Conservation (phyloP, 1,140 invertebrate genomes). For the Drosophila willistoni region DNA sequence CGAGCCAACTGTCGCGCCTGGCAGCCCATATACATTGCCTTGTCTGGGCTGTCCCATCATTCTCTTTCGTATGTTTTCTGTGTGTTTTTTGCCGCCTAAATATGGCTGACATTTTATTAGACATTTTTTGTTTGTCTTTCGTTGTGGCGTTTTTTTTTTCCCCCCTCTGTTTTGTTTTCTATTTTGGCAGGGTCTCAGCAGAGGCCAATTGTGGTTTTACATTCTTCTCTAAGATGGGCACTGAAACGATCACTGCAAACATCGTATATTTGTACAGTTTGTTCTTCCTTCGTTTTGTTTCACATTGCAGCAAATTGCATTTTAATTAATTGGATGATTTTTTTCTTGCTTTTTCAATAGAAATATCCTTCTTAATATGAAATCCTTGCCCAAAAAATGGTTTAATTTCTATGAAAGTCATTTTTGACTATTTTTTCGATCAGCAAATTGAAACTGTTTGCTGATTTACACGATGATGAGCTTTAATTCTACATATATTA, state of each 20-base stretch:
- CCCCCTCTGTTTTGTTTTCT: neutral
- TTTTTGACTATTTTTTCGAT: too few species aligned
- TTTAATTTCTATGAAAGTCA: too few species aligned
- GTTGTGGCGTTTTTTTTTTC: neutral
- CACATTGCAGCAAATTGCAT: neutral
- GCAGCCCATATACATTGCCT: constrained; percentile 66
- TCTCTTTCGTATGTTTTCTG: constrained; percentile 36
- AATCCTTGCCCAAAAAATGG: too few species aligned
- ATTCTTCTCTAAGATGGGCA: neutral
- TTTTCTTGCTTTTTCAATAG: neutral
- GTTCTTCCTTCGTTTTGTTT: neutral
- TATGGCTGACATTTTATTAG: constrained; percentile 67
- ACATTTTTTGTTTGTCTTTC: constrained; percentile 34
- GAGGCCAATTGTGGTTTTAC: constrained; percentile 2
- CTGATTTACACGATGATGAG: too few species aligned
- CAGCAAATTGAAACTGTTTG: too few species aligned
- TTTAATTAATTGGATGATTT: neutral
- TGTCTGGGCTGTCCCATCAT: constrained; percentile 49
- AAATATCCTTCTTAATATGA: too few species aligned
- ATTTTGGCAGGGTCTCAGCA: constrained; percentile 4
- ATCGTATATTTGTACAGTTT: neutral
- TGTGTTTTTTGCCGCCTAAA: constrained; percentile 52
- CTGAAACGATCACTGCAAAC: neutral
- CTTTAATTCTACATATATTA: too few species aligned
- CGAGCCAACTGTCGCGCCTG: constrained; percentile 56